Evolutionary conservation across 2,797 vertebrate species (phyloP).

Genomic region (Gymnoscopelus microlampas): DNA sequence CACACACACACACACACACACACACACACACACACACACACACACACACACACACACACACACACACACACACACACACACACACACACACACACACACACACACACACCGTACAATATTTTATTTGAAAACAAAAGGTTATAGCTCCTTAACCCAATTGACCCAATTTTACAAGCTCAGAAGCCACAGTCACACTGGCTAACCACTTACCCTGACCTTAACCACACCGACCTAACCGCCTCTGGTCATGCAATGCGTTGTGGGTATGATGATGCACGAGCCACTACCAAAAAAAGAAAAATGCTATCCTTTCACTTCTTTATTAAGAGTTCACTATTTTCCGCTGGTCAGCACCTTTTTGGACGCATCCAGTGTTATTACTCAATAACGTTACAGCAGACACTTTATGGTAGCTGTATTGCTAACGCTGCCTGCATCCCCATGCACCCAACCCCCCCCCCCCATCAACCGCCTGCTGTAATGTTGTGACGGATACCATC

Average conservation of each 20-base stretch:
- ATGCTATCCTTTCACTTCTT: constrained; percentile 8
- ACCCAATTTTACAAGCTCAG: too few relatives aligned
- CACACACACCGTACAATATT: not conserved
- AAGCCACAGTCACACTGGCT: too few relatives aligned
- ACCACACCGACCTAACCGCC: too few relatives aligned
- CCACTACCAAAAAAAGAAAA: not conserved
- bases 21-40: constrained; percentile 8
- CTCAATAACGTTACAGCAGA: not conserved
- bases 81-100: not conserved
- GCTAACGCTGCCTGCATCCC: not conserved
- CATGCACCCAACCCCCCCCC: too few relatives aligned
- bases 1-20: not conserved
- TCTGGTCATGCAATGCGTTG: too few relatives aligned
- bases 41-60: constrained; percentile 27
- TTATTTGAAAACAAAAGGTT: not conserved
- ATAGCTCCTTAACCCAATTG: too few relatives aligned
- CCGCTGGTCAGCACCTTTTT: constrained; percentile 13
- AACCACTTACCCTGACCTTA: too few relatives aligned
- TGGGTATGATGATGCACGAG: too few relatives aligned
- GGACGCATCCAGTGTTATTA: not conserved
- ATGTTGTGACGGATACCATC: constrained; percentile 32
- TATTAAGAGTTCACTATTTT: constrained; percentile 5
- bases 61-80: constrained; percentile 16
- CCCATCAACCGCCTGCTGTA: not conserved
- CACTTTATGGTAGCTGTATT: not conserved